Conservation (phyloP, 2,113 vertebrate genomes). For the Pterophyllum scalare region DNA sequence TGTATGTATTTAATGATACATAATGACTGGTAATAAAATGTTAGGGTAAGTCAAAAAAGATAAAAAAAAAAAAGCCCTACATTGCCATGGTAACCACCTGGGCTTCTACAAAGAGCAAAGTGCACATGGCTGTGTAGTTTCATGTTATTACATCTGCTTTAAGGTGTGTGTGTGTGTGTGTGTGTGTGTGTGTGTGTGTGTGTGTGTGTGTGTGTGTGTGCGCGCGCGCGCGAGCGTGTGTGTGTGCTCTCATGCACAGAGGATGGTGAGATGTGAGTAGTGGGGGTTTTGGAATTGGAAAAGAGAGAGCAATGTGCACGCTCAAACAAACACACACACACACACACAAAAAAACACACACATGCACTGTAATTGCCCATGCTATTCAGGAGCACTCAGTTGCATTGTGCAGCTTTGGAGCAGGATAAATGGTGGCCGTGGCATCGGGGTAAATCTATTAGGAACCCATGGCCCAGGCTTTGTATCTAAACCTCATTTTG, state of each 20-base stretch:
- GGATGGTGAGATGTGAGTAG: conserved; percentile 54
- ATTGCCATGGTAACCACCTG: conserved; percentile 93
- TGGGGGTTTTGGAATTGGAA: conserved; percentile 65
- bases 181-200: conserved; percentile 74
- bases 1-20: conserved; percentile 97
- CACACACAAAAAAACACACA: conserved; percentile 57
- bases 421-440: conserved; percentile 96
- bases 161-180: conserved; percentile 78
- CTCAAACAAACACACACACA: not conserved
- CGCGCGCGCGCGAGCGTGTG: conserved; percentile 76
- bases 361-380: conserved; percentile 93
- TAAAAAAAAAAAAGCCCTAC: conserved; percentile 82
- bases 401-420: conserved; percentile 95
- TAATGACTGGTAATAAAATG: conserved; percentile 96
- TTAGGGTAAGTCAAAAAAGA: conserved; percentile 88
- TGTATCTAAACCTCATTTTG: conserved; percentile 86
- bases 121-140: conserved; percentile 89
- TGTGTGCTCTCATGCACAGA: conserved; percentile 45
- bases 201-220: conserved; percentile 52
- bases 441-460: conserved; percentile 95
- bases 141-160: conserved; percentile 92
- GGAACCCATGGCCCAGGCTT: conserved; percentile 88
- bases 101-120: conserved; percentile 85
- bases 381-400: conserved; percentile 90
- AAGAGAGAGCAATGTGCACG: conserved; percentile 37